Percentiles rank a stretch among this genome's conserved stretches.
Evolutionary conservation across 1,140 invertebrate species (phyloP).

Genomic region (Goniozus legneri): DNA sequence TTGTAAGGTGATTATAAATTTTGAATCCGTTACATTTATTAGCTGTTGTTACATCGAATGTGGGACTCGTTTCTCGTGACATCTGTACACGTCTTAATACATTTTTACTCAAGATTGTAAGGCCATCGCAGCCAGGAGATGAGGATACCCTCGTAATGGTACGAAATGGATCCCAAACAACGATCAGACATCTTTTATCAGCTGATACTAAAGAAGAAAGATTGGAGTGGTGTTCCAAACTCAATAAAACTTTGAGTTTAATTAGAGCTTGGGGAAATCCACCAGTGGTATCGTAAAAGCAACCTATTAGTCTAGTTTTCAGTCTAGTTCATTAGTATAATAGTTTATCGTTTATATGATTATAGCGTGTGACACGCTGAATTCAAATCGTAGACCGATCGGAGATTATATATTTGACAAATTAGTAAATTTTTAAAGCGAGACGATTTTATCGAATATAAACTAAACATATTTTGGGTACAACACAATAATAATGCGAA

Average conservation of each 20-base stretch:
- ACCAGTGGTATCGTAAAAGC: too few relatives aligned
- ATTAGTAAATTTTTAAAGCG: too few relatives aligned
- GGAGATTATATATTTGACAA: too few relatives aligned
- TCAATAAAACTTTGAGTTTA: slow-evolving; percentile 78
- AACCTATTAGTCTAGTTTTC: too few relatives aligned
- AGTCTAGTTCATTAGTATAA: too few relatives aligned
- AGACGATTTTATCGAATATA: too few relatives aligned
- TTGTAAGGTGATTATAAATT: not conserved
- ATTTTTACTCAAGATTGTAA: slow-evolving; percentile 71
- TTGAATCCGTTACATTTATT: not conserved
- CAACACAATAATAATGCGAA: too few relatives aligned
- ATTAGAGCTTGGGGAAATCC: slow-evolving; percentile 65
- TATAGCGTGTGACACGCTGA: too few relatives aligned
- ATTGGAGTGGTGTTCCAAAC: slow-evolving; percentile 75
- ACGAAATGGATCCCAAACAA: slow-evolving; percentile 56
- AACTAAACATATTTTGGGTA: too few relatives aligned
- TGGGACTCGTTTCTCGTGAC: slow-evolving; percentile 75
- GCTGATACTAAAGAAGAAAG: slow-evolving; percentile 83
- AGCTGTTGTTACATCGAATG: slow-evolving; percentile 61
- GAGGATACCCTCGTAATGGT: slow-evolving; percentile 65
- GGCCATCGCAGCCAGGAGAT: slow-evolving; percentile 60
- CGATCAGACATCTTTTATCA: slow-evolving; percentile 68
- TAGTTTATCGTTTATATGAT: too few relatives aligned
- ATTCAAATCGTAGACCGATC: too few relatives aligned
- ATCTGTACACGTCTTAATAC: slow-evolving; percentile 86